phyloP scores from a whole-genome alignment of 2,113 vertebrate genomes.

The Himantopus leucocephalus region DNA sequence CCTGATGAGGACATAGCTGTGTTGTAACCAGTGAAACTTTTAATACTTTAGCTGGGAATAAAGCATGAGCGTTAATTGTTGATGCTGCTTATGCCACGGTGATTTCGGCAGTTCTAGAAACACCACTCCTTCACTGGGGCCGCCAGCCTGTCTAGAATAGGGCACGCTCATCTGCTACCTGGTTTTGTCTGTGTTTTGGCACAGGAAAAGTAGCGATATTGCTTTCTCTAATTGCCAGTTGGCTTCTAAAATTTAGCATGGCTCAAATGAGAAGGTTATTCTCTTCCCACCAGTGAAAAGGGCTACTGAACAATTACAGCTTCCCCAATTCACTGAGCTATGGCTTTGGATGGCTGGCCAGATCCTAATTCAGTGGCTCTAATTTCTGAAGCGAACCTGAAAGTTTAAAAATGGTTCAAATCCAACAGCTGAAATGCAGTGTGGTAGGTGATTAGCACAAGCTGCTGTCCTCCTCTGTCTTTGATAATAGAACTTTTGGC shows the following conservation, averaged over 20 bases:
- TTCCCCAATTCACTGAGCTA: background rate
- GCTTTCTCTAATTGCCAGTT: background rate
- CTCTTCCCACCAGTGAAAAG: background rate
- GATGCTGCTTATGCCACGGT: accelerated
- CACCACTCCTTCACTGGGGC: background rate
- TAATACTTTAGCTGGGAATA: accelerated
- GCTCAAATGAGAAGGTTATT: background rate
- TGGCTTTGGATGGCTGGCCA: background rate
- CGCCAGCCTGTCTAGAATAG: background rate
- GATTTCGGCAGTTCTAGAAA: background rate
- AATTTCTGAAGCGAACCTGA: background rate
- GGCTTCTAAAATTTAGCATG: background rate
- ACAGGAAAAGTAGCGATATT: background rate
- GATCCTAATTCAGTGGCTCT: background rate
- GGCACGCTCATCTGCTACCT: background rate
- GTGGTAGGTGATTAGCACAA: background rate
- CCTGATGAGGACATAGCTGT: too few relatives aligned
- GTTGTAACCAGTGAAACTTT: too few relatives aligned
- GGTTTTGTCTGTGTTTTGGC: background rate
- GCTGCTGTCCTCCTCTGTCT: background rate
- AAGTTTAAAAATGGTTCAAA: background rate
- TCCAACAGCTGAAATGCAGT: background rate
- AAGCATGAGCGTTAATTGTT: accelerated
- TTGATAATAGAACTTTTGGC: conserved; percentile 35
- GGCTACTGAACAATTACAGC: background rate